Conservation (phyloP, 2,113 vertebrate genomes). For the Tylochromis polylepis region DNA sequence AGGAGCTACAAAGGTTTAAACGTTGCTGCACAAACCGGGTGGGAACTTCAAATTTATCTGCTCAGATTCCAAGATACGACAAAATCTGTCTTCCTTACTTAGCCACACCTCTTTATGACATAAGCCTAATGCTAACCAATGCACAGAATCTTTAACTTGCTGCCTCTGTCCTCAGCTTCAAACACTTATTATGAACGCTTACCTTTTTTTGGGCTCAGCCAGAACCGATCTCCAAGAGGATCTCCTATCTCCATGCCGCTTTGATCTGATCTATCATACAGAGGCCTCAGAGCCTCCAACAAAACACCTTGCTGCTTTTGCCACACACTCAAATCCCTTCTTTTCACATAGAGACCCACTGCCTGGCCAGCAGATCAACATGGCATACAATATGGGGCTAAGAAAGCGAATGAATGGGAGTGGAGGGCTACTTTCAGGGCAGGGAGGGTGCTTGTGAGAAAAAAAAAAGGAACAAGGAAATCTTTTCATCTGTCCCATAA, state of each 20-base stretch:
- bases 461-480: constrained; percentile 66
- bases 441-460: constrained; percentile 49
- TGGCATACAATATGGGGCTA: constrained; percentile 30
- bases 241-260: constrained; percentile 58
- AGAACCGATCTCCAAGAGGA: constrained; percentile 75
- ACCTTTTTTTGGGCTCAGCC: constrained; percentile 77
- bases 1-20: neutral
- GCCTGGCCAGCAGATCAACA: neutral
- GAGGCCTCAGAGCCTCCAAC: neutral
- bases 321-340: constrained; percentile 8
- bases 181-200: neutral
- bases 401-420: constrained; percentile 22
- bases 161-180: neutral
- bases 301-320: neutral
- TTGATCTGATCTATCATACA: constrained; percentile 13
- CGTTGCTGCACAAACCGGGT: neutral
- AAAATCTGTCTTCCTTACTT: neutral
- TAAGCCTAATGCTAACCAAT: neutral
- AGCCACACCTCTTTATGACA: constrained; percentile 25
- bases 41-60: neutral
- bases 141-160: neutral
- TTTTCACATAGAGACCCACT: constrained; percentile 40
- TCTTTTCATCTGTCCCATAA: constrained; percentile 72
- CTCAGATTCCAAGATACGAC: neutral
- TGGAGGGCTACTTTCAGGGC: constrained; percentile 45